Conservation (phyloP, 2,888 invertebrate species). For the Epistrophe eligans region DNA sequence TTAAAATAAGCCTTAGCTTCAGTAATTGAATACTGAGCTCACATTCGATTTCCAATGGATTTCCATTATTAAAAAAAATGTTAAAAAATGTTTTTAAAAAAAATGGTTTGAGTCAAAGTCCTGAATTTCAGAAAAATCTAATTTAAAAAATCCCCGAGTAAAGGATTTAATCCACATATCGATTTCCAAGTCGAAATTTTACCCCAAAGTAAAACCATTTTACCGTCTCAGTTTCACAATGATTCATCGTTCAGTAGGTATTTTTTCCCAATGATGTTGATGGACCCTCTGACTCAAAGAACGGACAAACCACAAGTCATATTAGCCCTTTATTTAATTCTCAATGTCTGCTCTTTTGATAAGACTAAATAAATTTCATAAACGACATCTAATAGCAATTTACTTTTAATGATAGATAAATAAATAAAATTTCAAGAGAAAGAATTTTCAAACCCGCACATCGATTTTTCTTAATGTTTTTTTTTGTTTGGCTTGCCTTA, state of each 20-base stretch:
- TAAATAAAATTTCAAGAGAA: conserved; percentile 51
- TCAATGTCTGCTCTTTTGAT: conserved; percentile 12
- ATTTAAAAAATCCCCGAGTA: neutral
- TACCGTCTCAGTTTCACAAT: neutral
- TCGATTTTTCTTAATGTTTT: conserved; percentile 38
- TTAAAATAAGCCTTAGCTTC: no score
- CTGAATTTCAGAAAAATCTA: no score
- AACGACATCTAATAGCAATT: conserved; percentile 33
- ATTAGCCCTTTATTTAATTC: neutral
- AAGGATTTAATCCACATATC: neutral
- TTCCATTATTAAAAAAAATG: no score
- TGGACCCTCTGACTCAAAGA: neutral
- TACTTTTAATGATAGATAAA: conserved; percentile 41
- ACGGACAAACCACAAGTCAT: conserved; percentile 11
- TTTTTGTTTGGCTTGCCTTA: conserved; percentile 8
- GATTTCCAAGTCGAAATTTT: neutral
- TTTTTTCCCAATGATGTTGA: no score
- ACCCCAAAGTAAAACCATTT: neutral
- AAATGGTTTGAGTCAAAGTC: no score
- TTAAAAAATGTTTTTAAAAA: no score
- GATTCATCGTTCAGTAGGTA: neutral
- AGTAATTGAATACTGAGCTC: no score
- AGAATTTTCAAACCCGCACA: conserved; percentile 51
- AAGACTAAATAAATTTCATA: conserved; percentile 27
- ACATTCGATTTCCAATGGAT: no score